Conservation (phyloP, 2,113 vertebrate species). For the Australoheros scitulus region DNA sequence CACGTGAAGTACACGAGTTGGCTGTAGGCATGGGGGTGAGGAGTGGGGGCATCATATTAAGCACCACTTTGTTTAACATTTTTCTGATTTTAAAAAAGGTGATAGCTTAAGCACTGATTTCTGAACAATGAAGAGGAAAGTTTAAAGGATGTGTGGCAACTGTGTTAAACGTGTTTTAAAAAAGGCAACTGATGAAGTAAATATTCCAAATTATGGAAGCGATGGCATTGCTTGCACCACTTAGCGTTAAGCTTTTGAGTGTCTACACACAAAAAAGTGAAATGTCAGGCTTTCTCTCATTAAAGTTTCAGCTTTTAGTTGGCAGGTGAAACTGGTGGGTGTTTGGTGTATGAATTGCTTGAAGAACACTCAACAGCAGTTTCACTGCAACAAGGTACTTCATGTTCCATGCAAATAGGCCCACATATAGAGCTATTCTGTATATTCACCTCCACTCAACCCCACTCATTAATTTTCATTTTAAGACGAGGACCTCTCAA, state of each 20-base stretch:
- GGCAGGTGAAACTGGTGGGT: constrained; percentile 67
- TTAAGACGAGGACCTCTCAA: constrained; percentile 77
- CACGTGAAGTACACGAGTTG: constrained; percentile 50
- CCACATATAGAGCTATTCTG: constrained; percentile 72
- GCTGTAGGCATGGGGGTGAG: constrained; percentile 46
- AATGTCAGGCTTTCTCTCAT: constrained; percentile 42
- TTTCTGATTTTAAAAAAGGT: constrained; percentile 12
- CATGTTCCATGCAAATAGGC: constrained; percentile 84
- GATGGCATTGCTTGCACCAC: constrained; percentile 7
- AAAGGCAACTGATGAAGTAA: background rate
- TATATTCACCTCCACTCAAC: constrained; percentile 71
- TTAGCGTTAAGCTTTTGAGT: constrained; percentile 21
- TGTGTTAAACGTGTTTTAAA: background rate
- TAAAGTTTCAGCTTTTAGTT: constrained; percentile 50
- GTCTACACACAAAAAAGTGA: constrained; percentile 10
- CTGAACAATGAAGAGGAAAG: background rate
- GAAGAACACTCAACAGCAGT: constrained; percentile 67
- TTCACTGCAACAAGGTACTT: constrained; percentile 70
- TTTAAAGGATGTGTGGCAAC: background rate
- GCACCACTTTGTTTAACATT: constrained; percentile 19
- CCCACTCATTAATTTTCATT: constrained; percentile 81
- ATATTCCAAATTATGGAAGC: background rate
- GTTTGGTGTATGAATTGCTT: constrained; percentile 65
- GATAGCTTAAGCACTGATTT: background rate
- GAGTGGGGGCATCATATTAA: constrained; percentile 30